Evolutionary conservation across 2,888 invertebrate species (phyloP), one percentile per base, ranked within the genome.

Genomic region (Chrysotoxum bicinctum): DNA sequence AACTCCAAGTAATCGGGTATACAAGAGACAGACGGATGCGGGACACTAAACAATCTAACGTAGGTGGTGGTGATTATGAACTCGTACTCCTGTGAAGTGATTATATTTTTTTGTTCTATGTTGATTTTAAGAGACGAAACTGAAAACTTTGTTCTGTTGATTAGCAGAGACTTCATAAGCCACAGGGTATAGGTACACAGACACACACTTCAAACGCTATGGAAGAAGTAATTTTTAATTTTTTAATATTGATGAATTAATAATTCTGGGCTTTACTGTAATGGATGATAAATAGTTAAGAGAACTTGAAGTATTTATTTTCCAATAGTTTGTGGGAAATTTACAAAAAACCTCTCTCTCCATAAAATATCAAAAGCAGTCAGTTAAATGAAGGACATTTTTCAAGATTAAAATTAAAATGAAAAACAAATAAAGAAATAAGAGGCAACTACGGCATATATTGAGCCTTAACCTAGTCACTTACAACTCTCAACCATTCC

Each of bases 41-140:
- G 66, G 26, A 54, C 21, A 40, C 21, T 43, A 50, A 54, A 12
- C 60, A 54, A 45, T 52, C 43, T 56, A 35, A 37, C 43, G 60
- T 40, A 19, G 69, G 75, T 62, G 73, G 81, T 73, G 84, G 68
- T 62, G 75, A 80, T 80, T 84, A 84, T 84, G 48, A 84, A 23
- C 80, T 72, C 80, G 62, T 75, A 80, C 70, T 75, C 26, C 52
- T 70, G 21, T 32, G 32, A 35, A 35, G 58, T 58, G 58, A 37
- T 35, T 35, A 58, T 58, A 58, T 35, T 58, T 58, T 58, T 19
- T 54, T 54, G 16, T 16, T 32, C 16, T 30, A 30, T 30, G 30
- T 54, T 30, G 10, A 32, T 32, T 54, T 54, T 54, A 16, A 54
- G 52, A n/a, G 1, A 30, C 30, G 30, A 16, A 1, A 54, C 16